Percentiles rank a stretch among this genome's conserved stretches.
These are phyloP conservation scores for Apantesis nais DNA, from an alignment of 2,888 invertebrate genomes.

Conservation along the genomic window DNA sequence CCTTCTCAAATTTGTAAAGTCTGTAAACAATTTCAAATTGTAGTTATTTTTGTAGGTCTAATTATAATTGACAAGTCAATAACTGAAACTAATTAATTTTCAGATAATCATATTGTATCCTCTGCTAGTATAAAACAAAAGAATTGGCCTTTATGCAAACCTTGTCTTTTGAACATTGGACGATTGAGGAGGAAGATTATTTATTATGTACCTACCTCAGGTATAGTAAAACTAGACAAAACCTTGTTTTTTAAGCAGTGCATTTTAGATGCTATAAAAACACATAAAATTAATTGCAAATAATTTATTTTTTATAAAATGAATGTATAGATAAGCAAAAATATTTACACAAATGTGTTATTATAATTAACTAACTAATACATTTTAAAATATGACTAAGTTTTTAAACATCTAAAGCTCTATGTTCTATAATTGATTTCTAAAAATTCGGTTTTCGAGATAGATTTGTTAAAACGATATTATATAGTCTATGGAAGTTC, in stretches of 20 bases:
- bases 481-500: neutral
- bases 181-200: neutral
- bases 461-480: neutral
- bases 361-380: constrained; percentile 42
- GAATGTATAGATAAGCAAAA: constrained; percentile 49
- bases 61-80: too few species aligned
- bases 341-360: constrained; percentile 66
- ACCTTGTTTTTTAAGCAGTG: too few species aligned
- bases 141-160: neutral
- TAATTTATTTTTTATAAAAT: constrained; percentile 62
- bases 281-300: constrained; percentile 37
- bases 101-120: too few species aligned
- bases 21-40: too few species aligned
- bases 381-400: constrained; percentile 45
- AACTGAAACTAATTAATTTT: too few species aligned
- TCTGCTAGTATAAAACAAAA: neutral
- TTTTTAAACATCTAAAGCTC: constrained; percentile 38
- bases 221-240: neutral
- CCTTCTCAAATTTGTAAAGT: too few species aligned
- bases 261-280: constrained; percentile 2
- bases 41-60: too few species aligned
- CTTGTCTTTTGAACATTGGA: neutral
- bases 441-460: constrained; percentile 8
- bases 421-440: constrained; percentile 1
- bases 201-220: neutral